A percentile compares a stretch with the other conserved stretches of the same genome.
These are phyloP conservation scores for Notodonta dromedarius DNA, from an alignment of 2,888 invertebrate genomes.

Conservation along the genomic window DNA sequence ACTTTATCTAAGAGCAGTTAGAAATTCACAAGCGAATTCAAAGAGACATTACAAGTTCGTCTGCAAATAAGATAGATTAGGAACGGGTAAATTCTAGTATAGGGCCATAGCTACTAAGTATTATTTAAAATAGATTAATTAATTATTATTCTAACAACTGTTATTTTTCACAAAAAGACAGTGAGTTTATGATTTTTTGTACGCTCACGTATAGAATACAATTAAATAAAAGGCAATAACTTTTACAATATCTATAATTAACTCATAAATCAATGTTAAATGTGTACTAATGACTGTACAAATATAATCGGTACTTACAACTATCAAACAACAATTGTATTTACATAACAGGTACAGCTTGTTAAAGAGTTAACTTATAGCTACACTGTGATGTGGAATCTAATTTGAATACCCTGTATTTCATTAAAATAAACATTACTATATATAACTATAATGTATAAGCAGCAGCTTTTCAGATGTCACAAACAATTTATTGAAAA, in stretches of 20 bases:
- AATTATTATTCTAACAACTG: no score
- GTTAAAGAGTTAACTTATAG: background rate
- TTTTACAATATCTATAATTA: background rate
- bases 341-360: slow-evolving; percentile 4
- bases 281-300: background rate
- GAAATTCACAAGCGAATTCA: no score
- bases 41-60: no score
- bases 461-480: no score
- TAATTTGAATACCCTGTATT: background rate
- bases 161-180: background rate
- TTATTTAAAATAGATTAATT: no score
- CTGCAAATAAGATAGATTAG: no score
- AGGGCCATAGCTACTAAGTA: no score
- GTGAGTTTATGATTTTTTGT: no score
- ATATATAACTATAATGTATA: no score
- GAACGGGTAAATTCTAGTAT: no score
- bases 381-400: background rate
- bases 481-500: no score
- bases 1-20: background rate
- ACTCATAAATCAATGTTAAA: background rate
- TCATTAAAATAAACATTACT: background rate
- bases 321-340: background rate
- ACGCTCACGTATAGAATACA: background rate
- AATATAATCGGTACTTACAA: background rate
- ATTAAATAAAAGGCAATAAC: background rate